Base-by-base conservation (phyloP, 2,888 invertebrate species). In the Apotomis betuletana region DNA sequence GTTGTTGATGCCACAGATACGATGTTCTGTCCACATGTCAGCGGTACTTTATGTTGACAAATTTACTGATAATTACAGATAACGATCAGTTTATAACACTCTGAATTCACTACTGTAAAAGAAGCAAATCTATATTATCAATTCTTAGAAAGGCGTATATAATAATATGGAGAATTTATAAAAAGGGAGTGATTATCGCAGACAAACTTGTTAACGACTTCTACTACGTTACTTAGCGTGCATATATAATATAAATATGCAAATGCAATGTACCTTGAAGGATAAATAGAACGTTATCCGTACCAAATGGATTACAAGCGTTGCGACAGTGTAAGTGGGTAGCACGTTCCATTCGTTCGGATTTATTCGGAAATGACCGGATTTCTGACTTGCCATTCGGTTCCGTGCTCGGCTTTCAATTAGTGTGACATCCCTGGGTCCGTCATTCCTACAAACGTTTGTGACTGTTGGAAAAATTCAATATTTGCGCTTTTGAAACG, bases 281-380 rank as follows among this genome's bases (percentile, higher is more conserved):
- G 10, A 38, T 61, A 46, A 38, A 13, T 44, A 38, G 60, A 60
- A 13, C 60, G 54, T 13, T 27, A 44, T 57, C 49, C 36, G n/a
- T 15, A 55, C 49, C 13, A 41, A 57, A 63, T 12, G 55, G 15
- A 54, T 54, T 46, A 46, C 6, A 73, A 74, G 54, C 55, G 57
- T 61, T 51, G 61, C 69, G 57, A 67, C 73, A 59, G 46, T 44
- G 69, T 5, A 41, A 54, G 52, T 63, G 52, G 41, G 1, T 52
- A 15, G 52, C 52, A 49, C 49, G 10, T 3, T 49, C 49, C 49
- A 49, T 49, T 49, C 10, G 49, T 10, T 10, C 49, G 49, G 49
- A 49, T 10, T 41, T 41, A 9, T 10, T 9, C 49, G 41, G 41
- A 41, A 5, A 41, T 41, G 41, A 41, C 6, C 49, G 49, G 9